phyloP scores from a whole-genome alignment of 2,888 invertebrate genomes.

The Caenorhabditis plicata region DNA sequence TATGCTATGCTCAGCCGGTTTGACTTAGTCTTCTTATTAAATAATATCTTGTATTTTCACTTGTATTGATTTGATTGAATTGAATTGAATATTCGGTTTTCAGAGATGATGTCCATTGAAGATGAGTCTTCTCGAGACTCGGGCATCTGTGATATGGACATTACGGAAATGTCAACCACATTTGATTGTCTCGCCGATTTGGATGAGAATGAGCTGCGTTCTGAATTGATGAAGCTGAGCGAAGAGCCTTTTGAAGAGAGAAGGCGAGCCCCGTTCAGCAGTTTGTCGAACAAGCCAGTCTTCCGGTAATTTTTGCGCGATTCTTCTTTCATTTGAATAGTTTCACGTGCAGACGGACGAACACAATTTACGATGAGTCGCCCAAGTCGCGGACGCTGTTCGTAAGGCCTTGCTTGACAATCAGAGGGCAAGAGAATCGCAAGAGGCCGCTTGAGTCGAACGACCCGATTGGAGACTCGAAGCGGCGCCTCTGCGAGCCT shows the following conservation, averaged over 20 bases:
- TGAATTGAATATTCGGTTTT: no score
- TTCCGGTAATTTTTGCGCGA: background rate
- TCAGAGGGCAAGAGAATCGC: background rate
- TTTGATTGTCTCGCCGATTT: background rate
- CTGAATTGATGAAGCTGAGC: background rate
- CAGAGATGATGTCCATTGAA: slow-evolving; percentile 2
- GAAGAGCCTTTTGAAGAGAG: background rate
- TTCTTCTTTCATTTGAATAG: background rate
- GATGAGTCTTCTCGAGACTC: slow-evolving; percentile 24
- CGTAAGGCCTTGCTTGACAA: slow-evolving; percentile 1
- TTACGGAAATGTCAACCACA: background rate
- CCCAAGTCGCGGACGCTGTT: slow-evolving; percentile 7
- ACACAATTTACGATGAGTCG: slow-evolving; percentile 12
- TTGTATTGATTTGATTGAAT: no score
- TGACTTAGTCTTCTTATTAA: no score
- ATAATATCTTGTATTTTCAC: no score
- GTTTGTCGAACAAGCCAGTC: no score
- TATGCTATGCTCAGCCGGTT: no score
- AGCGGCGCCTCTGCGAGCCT: background rate
- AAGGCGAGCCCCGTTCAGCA: background rate
- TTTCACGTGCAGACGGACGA: slow-evolving; percentile 1
- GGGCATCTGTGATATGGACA: slow-evolving; percentile 22
- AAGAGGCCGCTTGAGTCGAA: background rate
- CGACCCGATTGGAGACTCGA: background rate
- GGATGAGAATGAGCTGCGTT: background rate